Evolutionary conservation across 1,140 invertebrate genomes (phyloP).

Genomic region (Caenorhabditis brenneri): DNA sequence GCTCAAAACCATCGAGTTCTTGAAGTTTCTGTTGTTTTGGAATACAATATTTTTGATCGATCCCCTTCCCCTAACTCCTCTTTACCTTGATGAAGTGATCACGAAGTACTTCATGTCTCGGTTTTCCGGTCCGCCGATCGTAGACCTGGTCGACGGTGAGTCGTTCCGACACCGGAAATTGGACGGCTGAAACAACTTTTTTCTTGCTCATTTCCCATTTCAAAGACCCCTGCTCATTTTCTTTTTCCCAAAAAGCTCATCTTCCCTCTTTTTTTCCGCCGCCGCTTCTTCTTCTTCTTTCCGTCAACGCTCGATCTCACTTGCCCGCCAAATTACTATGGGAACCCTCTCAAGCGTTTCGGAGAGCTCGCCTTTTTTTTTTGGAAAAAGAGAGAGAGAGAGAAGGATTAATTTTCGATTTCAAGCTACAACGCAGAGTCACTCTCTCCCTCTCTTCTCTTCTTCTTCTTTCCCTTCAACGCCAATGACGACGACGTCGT

Average conservation of each 20-base stretch:
- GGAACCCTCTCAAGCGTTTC: constrained; percentile 39
- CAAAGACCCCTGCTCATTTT: neutral
- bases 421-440: neutral
- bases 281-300: too few species aligned
- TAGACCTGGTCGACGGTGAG: constrained; percentile 94
- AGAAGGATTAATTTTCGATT: constrained; percentile 27
- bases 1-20: too few species aligned
- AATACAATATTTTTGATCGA: too few species aligned
- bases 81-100: constrained; percentile 89
- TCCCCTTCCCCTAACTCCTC: too few species aligned
- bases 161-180: constrained; percentile 80
- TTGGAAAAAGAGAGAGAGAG: constrained; percentile 7
- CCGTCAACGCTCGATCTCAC: neutral
- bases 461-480: neutral
- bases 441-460: neutral
- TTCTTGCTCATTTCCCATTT: neutral
- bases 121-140: constrained; percentile 88
- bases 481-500: constrained; percentile 23
- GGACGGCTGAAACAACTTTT: constrained; percentile 63
- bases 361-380: neutral
- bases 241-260: neutral
- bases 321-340: constrained; percentile 41
- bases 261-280: neutral
- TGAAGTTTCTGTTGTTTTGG: too few species aligned
- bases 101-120: constrained; percentile 93